Percentiles rank a stretch among this genome's conserved stretches.
These are phyloP conservation scores for Falco columbarius DNA, from an alignment of 2,797 vertebrate species.

Conservation along the genomic window DNA sequence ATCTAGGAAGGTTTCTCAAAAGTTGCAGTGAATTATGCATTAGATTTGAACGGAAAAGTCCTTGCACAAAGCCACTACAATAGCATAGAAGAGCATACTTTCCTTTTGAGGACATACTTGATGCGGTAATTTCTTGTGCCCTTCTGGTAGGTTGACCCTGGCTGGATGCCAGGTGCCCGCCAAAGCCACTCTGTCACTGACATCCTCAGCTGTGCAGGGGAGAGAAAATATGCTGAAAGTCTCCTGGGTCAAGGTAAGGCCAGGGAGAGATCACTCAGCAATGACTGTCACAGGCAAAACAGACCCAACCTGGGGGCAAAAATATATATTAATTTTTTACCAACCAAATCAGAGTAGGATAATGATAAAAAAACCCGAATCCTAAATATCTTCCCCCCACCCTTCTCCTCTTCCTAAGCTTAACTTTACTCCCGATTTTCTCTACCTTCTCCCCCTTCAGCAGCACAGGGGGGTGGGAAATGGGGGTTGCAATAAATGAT, in stretches of 20 bases:
- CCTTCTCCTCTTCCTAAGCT: not conserved
- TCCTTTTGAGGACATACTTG: not conserved
- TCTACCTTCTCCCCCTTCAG: too few relatives aligned
- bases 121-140: not conserved
- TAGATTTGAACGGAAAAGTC: not conserved
- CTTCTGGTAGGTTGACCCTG: not conserved
- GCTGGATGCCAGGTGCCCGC: not conserved
- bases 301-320: not conserved
- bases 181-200: too few relatives aligned
- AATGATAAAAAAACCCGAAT: not conserved
- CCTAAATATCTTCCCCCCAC: not conserved
- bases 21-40: conserved; percentile 17
- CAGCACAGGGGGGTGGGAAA: too few relatives aligned
- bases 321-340: not conserved
- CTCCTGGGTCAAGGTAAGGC: too few relatives aligned
- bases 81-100: not conserved
- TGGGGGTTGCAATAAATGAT: too few relatives aligned
- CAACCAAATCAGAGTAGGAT: not conserved
- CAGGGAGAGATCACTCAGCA: too few relatives aligned
- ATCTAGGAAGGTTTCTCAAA: not conserved
- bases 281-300: too few relatives aligned
- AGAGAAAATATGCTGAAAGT: too few relatives aligned
- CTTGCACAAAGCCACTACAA: not conserved
- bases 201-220: too few relatives aligned
- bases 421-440: not conserved